These are phyloP conservation scores for Chiridota heheva DNA, from an alignment of 35 echinoderm and acorn worm genomes.

Conservation along the genomic window DNA sequence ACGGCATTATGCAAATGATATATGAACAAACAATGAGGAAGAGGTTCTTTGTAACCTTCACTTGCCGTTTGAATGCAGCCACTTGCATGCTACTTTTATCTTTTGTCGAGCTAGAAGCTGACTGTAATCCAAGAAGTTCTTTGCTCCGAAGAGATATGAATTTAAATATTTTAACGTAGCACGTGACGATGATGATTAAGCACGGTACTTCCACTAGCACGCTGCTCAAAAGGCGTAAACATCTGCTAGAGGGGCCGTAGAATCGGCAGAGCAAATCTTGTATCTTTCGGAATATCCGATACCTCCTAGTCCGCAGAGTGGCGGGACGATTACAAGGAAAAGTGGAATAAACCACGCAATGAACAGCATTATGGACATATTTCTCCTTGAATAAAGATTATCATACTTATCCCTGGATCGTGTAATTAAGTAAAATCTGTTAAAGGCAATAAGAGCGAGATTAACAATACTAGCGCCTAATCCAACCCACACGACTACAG, in stretches of 20 bases:
- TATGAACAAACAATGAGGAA: slow-evolving; percentile 15
- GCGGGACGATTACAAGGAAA: slow-evolving; percentile 39
- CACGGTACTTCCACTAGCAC: slow-evolving; percentile 41
- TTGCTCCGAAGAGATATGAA: slow-evolving; percentile 23
- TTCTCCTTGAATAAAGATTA: slow-evolving; percentile 52
- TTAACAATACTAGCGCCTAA: slow-evolving; percentile 49
- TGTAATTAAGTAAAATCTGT: slow-evolving; percentile 66
- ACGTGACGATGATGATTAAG: slow-evolving; percentile 55
- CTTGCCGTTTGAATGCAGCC: slow-evolving; percentile 15
- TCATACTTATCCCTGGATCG: slow-evolving; percentile 41
- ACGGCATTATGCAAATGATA: slow-evolving; percentile 27
- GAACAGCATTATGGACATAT: slow-evolving; percentile 40
- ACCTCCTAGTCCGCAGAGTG: slow-evolving; percentile 38
- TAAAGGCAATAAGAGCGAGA: slow-evolving; percentile 63
- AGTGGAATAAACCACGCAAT: slow-evolving; percentile 60
- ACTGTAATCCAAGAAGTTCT: background rate
- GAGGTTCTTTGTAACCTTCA: background rate
- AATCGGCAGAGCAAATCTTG: slow-evolving; percentile 55
- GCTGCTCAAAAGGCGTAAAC: slow-evolving; percentile 51
- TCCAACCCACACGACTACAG: slow-evolving; percentile 36
- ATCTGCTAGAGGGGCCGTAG: slow-evolving; percentile 13
- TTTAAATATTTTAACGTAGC: slow-evolving; percentile 73
- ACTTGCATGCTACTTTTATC: background rate
- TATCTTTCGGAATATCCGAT: slow-evolving; percentile 66
- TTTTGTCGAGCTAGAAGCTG: background rate